Conservation (phyloP, 2,113 vertebrate genomes). For the Struthidea cinerea region DNA sequence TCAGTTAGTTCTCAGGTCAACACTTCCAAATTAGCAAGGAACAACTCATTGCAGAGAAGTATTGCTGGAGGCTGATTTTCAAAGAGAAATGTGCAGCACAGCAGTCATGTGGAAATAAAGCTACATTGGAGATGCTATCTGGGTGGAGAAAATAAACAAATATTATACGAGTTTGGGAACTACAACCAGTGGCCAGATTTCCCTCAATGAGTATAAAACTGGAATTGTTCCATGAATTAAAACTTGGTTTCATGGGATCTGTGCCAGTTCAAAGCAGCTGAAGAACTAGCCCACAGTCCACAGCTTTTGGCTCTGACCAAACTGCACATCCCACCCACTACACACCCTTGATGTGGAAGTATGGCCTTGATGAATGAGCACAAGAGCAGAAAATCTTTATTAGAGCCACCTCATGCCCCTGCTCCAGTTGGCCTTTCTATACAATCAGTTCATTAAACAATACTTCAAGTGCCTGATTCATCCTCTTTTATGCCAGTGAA, state of each 20-base stretch:
- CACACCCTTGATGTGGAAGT: not conserved
- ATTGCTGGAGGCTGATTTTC: not conserved
- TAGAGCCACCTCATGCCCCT: not conserved
- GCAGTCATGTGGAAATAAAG: not conserved
- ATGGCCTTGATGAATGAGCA: not conserved
- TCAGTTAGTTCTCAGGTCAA: not conserved
- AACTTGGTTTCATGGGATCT: not conserved
- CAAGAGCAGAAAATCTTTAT: slow-evolving; percentile 3
- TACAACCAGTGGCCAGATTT: not conserved
- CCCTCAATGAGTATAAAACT: not conserved
- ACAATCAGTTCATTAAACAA: slow-evolving; percentile 3
- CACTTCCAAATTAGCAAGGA: not conserved
- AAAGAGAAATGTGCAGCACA: not conserved
- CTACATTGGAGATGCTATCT: not conserved
- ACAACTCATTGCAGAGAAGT: not conserved
- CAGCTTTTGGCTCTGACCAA: not conserved
- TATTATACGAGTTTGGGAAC: not conserved
- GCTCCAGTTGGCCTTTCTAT: not conserved
- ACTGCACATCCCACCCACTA: not conserved
- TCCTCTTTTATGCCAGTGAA: not conserved
- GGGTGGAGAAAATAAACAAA: slow-evolving; percentile 32
- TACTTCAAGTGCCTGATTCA: slow-evolving; percentile 3
- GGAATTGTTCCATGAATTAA: not conserved
- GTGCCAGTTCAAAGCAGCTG: slow-evolving; percentile 1
- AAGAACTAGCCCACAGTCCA: not conserved